A percentile compares a stretch with the other conserved stretches of the same genome.
These are phyloP conservation scores for Hippopotamyrus pictus DNA, from an alignment of 2,797 vertebrate species.

Conservation along the genomic window DNA sequence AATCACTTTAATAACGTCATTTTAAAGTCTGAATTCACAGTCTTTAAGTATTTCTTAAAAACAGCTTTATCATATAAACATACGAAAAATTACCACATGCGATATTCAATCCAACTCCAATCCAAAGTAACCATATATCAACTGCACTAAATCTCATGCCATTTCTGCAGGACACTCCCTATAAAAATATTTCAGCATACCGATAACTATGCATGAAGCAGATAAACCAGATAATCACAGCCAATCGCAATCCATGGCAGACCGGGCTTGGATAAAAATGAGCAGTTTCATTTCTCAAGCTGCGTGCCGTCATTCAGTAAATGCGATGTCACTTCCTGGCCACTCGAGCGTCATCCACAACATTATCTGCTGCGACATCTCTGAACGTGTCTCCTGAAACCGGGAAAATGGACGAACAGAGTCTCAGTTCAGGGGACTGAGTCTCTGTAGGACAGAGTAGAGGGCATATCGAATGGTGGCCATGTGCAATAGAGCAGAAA, in stretches of 20 bases:
- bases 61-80: background rate
- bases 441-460: background rate
- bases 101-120: background rate
- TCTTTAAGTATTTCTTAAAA: background rate
- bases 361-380: background rate
- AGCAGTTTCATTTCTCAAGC: background rate
- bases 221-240: background rate
- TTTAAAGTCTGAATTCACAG: background rate
- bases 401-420: background rate
- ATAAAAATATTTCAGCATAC: background rate
- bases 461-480: background rate
- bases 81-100: background rate
- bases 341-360: background rate
- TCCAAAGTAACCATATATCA: background rate
- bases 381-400: background rate
- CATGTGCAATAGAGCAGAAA: background rate
- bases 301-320: background rate
- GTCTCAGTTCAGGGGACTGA: background rate
- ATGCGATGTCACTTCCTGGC: background rate
- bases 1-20: background rate
- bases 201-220: background rate
- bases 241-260: background rate
- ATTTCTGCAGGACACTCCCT: background rate
- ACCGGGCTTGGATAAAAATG: background rate
- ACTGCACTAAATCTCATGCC: background rate